phyloP scores from a whole-genome alignment of 2,888 invertebrate genomes.

The Rotaria sp. region DNA sequence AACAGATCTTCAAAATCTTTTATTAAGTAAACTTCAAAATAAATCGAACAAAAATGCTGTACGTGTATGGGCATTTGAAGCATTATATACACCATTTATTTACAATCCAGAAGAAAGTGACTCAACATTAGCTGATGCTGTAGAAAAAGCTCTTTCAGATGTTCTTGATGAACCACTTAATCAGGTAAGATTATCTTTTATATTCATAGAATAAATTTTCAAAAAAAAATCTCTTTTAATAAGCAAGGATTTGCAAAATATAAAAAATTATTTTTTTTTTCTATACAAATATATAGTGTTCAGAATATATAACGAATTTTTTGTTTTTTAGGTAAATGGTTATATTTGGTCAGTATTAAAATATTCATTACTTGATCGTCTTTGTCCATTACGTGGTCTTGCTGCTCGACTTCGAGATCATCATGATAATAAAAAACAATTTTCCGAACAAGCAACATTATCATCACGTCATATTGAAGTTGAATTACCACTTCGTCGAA shows the following conservation, averaged over 20 bases:
- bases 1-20: not conserved
- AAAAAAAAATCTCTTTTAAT: too few relatives aligned
- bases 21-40: conserved; percentile 2
- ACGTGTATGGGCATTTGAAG: not conserved
- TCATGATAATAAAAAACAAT: not conserved
- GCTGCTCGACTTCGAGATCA: conserved; percentile 11
- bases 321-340: not conserved
- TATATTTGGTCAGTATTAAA: not conserved
- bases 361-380: conserved; percentile 6
- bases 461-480: not conserved
- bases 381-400: conserved; percentile 20
- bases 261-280: too few relatives aligned
- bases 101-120: conserved; percentile 5
- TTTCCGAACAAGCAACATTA: not conserved
- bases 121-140: not conserved
- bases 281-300: too few relatives aligned
- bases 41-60: not conserved
- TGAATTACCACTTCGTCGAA: not conserved
- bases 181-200: not conserved
- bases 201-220: too few relatives aligned
- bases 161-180: conserved; percentile 12
- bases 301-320: too few relatives aligned
- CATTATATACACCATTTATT: conserved; percentile 20
- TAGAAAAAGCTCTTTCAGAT: not conserved
- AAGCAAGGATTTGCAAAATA: too few relatives aligned